phyloP scores from a whole-genome alignment of 2,888 invertebrate genomes.

The Nymphalis urticae region DNA sequence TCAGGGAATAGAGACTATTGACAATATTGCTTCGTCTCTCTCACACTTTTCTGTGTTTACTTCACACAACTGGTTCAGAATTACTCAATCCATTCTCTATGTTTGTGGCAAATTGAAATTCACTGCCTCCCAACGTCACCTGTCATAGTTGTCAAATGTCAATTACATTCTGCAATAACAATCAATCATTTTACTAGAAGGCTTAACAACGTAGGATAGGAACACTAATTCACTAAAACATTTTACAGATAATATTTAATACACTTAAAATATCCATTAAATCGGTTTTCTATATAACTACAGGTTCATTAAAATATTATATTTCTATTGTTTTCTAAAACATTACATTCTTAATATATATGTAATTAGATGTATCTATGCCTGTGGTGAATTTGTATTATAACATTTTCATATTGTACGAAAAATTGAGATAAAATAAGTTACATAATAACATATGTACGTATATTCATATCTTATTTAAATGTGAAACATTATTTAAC shows the following conservation, averaged over 20 bases:
- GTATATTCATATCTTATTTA: background rate
- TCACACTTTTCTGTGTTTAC: too few species aligned
- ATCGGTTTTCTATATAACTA: background rate
- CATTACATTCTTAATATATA: too few species aligned
- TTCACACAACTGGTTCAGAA: too few species aligned
- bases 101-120: slow-evolving; percentile 6
- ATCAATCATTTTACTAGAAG: slow-evolving; percentile 16
- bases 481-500: slow-evolving; percentile 10
- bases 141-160: slow-evolving; percentile 27
- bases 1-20: too few species aligned
- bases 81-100: too few species aligned
- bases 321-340: background rate
- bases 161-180: slow-evolving; percentile 18
- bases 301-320: background rate
- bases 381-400: background rate
- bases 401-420: background rate
- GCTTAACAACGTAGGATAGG: background rate
- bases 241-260: background rate
- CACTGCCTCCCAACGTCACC: slow-evolving; percentile 4
- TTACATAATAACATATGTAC: background rate
- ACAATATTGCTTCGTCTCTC: too few species aligned
- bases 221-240: background rate
- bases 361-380: background rate
- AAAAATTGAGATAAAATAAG: background rate
- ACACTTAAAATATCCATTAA: background rate